Conservation (phyloP, 2,113 vertebrate species). For the Terrapene triunguis region DNA sequence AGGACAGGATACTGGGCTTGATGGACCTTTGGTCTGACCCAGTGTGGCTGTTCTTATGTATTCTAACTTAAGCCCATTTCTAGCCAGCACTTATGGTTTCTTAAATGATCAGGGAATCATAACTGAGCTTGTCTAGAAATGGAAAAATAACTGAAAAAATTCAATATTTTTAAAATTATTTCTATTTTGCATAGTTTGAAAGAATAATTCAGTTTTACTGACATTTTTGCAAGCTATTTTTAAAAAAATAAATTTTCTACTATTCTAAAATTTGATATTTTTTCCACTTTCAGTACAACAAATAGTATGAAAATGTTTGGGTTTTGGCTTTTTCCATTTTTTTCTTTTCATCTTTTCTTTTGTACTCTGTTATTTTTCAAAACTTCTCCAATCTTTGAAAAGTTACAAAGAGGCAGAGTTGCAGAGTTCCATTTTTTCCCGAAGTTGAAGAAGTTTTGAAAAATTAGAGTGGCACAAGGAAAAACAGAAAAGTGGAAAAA, state of each 20-base stretch:
- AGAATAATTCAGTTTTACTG: not conserved
- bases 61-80: not conserved
- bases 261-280: not conserved
- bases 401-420: not conserved
- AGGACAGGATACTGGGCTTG: no score
- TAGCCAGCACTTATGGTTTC: not conserved
- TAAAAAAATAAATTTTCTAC: not conserved
- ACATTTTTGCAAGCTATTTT: not conserved
- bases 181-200: not conserved
- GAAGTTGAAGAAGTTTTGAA: not conserved
- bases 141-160: not conserved
- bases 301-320: not conserved
- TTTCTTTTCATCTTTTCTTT: not conserved
- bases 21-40: no score
- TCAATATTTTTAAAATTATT: not conserved
- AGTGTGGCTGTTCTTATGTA: not conserved
- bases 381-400: not conserved
- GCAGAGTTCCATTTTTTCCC: not conserved
- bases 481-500: not conserved
- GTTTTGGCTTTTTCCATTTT: not conserved
- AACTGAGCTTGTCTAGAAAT: not conserved
- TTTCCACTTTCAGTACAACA: not conserved
- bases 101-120: not conserved
- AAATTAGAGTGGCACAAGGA: not conserved
- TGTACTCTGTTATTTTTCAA: not conserved